Evolutionary conservation across 35 echinoderm and acorn worm genomes (phyloP).

Genomic region (Diadema setosum): DNA sequence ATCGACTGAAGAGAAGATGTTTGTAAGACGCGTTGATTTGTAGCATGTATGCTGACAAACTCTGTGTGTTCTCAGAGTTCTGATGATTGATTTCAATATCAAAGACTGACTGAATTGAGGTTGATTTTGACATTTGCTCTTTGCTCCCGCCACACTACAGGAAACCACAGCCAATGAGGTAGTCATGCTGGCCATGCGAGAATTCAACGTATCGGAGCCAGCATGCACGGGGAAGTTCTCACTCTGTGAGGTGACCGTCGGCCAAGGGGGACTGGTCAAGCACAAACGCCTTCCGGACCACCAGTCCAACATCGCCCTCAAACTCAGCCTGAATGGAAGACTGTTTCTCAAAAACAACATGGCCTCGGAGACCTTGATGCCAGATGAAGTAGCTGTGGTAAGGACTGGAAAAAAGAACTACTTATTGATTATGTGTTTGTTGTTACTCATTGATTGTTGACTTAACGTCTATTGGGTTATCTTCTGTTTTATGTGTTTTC

Average conservation of each 20-base stretch:
- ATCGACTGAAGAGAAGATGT: no score
- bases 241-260: constrained; percentile 92
- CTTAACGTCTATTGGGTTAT: no score
- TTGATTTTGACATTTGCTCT: no score
- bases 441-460: no score
- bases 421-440: no score
- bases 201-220: constrained; percentile 70
- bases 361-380: constrained; percentile 74
- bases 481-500: no score
- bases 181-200: constrained; percentile 88
- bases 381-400: constrained; percentile 95
- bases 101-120: no score
- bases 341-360: constrained; percentile 85
- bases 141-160: no score
- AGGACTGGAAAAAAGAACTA: constrained; percentile 36
- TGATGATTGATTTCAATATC: no score
- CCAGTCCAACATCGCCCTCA: constrained; percentile 63
- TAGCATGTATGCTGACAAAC: no score
- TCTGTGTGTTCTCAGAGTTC: no score
- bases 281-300: constrained; percentile 87
- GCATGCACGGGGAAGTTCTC: constrained; percentile 65
- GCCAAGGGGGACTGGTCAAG: constrained; percentile 71
- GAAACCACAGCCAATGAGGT: constrained; percentile 92
- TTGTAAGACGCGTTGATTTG: no score
- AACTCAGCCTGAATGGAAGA: constrained; percentile 71